Conservation (phyloP, 2,797 vertebrate genomes). For the Mus caroli region DNA sequence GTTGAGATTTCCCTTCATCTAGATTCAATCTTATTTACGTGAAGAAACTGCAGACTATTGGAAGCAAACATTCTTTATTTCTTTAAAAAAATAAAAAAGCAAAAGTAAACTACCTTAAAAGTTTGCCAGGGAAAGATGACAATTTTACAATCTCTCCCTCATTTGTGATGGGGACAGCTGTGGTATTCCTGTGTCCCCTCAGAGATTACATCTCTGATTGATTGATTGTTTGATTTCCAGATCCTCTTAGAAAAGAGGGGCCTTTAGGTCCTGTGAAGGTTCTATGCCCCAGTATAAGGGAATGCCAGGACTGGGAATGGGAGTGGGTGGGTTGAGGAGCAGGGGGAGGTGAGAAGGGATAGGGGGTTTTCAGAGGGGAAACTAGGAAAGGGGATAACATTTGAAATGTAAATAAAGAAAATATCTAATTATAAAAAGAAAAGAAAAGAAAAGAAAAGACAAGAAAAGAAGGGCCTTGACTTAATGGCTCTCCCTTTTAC, state of each 20-base stretch:
- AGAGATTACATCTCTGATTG: background rate
- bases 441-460: too few species aligned
- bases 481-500: background rate
- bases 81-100: too few species aligned
- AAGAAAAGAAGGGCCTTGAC: background rate
- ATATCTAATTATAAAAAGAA: too few species aligned
- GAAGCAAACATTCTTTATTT: conserved; percentile 32
- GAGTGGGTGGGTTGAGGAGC: too few species aligned
- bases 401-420: too few species aligned
- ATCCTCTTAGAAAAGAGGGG: background rate
- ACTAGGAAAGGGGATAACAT: too few species aligned
- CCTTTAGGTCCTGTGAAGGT: background rate
- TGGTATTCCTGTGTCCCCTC: background rate
- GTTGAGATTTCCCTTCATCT: conserved; percentile 14
- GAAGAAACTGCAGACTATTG: background rate
- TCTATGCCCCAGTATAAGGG: too few species aligned
- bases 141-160: background rate
- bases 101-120: background rate
- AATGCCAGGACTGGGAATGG: too few species aligned
- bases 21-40: background rate
- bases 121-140: background rate
- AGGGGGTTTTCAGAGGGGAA: too few species aligned
- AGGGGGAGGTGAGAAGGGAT: too few species aligned
- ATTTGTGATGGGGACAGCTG: background rate
- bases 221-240: background rate